Conservation (phyloP, 2,113 vertebrate genomes). For the Grammomys dolichurus region DNA sequence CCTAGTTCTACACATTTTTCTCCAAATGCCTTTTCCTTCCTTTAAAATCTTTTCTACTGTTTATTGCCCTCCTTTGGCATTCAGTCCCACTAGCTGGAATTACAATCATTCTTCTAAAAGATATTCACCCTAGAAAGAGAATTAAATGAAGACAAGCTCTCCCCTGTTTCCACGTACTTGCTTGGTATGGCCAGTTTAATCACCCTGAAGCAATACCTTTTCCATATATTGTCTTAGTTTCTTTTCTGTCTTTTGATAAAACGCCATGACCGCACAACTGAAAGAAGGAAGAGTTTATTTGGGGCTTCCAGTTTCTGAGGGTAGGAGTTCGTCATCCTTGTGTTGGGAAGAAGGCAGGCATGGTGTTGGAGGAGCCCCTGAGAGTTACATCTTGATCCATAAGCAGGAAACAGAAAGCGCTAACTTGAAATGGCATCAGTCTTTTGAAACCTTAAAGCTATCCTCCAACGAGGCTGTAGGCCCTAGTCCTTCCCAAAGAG, state of each 20-base stretch:
- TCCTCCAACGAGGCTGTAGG: neutral
- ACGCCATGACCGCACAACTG: neutral
- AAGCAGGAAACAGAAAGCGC: neutral
- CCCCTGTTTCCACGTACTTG: neutral
- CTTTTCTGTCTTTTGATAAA: neutral
- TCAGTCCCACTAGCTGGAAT: neutral
- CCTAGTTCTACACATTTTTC: neutral
- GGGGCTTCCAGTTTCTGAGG: neutral
- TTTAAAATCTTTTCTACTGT: neutral
- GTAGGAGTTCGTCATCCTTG: neutral
- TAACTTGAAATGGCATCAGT: neutral
- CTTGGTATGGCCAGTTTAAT: neutral
- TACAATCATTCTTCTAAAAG: neutral
- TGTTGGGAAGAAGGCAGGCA: neutral
- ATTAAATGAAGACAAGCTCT: constrained; percentile 16
- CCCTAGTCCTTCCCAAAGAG: neutral
- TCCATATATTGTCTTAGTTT: neutral
- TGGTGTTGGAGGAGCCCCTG: neutral
- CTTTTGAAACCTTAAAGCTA: neutral
- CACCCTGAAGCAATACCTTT: neutral
- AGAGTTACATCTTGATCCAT: neutral
- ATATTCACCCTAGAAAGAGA: neutral
- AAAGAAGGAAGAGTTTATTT: neutral
- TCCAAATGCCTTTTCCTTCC: neutral
- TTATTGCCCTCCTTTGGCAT: neutral